These are phyloP conservation scores for Mesoligia furuncula DNA, from an alignment of 2,888 invertebrate genomes.

Conservation along the genomic window DNA sequence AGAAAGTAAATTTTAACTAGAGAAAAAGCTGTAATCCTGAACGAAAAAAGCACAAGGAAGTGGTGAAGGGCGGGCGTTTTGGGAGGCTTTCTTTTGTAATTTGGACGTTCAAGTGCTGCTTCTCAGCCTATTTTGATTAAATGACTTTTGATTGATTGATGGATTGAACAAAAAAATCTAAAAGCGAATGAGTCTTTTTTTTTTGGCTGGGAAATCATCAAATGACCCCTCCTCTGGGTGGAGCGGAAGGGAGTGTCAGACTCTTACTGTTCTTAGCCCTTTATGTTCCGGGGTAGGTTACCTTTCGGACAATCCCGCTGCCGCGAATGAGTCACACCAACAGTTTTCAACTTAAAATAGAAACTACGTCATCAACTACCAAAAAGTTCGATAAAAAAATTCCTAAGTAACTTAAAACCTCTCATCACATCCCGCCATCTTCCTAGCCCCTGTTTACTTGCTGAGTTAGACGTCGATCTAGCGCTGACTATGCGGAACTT, in stretches of 20 bases:
- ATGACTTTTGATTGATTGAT: no score
- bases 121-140: no score
- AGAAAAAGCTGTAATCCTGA: background rate
- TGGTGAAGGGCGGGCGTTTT: no score
- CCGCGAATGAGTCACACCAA: background rate
- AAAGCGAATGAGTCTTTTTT: background rate
- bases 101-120: no score
- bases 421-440: conserved; percentile 23
- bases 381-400: background rate
- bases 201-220: no score
- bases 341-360: background rate
- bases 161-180: background rate
- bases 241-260: no score
- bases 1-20: background rate
- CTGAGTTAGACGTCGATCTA: conserved; percentile 59
- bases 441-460: conserved; percentile 52
- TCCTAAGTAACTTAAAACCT: background rate
- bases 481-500: conserved; percentile 61
- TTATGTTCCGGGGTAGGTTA: no score
- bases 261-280: no score
- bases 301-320: no score
- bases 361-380: background rate
- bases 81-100: no score
- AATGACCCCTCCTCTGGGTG: no score
- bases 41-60: no score